Conservation (phyloP, 2,113 vertebrate genomes). For the Mus spicilegus region DNA sequence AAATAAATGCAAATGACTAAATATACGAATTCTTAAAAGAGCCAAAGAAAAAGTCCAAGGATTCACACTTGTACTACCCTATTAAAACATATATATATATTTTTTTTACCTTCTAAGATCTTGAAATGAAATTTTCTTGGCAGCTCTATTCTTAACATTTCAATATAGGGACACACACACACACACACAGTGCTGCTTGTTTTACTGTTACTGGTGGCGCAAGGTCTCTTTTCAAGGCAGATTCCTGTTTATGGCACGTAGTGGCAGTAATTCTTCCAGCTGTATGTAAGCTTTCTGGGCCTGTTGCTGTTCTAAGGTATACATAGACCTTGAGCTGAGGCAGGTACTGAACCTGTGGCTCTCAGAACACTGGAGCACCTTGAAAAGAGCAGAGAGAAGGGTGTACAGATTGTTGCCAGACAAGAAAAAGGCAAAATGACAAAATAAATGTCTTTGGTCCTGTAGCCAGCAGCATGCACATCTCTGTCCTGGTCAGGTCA, state of each 20-base stretch:
- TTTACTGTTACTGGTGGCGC: neutral
- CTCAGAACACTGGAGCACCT: neutral
- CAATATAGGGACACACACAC: neutral
- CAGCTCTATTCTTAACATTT: neutral
- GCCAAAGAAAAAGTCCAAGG: neutral
- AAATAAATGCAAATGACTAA: neutral
- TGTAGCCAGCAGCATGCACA: neutral
- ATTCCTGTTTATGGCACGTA: neutral
- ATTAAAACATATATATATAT: constrained; percentile 7
- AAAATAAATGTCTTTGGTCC: neutral
- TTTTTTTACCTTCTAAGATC: neutral
- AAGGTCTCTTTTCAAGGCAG: neutral
- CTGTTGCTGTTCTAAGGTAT: neutral
- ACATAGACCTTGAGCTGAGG: neutral
- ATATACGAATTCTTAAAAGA: neutral
- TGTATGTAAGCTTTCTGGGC: neutral
- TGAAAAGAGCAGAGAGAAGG: neutral
- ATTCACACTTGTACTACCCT: neutral
- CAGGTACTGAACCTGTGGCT: neutral
- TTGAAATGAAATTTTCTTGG: neutral
- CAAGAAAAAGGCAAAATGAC: neutral
- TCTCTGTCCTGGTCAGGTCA: neutral
- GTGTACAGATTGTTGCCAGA: neutral
- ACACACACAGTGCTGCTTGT: neutral
- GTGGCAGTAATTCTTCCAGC: neutral